Evolutionary conservation across 2,797 vertebrate genomes (phyloP).

Genomic region (Sebastes flavidus): DNA sequence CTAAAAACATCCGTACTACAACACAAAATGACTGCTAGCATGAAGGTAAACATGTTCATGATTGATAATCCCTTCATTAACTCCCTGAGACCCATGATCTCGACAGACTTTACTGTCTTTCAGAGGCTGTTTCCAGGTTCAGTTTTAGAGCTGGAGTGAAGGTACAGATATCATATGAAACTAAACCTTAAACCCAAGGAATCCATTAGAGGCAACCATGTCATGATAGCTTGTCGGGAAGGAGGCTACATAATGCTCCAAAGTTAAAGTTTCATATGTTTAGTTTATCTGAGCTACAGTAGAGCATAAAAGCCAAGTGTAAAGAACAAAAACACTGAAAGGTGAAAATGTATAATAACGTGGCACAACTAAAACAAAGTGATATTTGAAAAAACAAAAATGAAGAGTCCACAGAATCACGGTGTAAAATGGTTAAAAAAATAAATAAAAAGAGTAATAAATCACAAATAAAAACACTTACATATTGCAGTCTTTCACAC

Average conservation of each 20-base stretch:
- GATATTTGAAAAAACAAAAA: not conserved
- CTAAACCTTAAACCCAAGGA: no score
- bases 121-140: no score
- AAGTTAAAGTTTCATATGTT: not conserved
- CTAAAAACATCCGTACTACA: not conserved
- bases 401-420: not conserved
- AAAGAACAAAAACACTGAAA: not conserved
- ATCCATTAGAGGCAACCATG: no score
- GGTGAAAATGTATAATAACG: not conserved
- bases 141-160: no score
- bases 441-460: not conserved
- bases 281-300: not conserved
- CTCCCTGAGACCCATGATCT: no score
- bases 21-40: not conserved
- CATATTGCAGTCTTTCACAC: slow-evolving; percentile 90
- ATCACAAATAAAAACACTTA: slow-evolving; percentile 65
- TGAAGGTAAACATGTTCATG: not conserved
- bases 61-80: not conserved
- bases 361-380: not conserved
- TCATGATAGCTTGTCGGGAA: no score
- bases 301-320: not conserved
- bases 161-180: no score
- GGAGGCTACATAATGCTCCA: no score
- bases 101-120: no score
- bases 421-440: not conserved